These are phyloP conservation scores for Byasa hedistus DNA, from an alignment of 2,888 invertebrate species.

Conservation along the genomic window DNA sequence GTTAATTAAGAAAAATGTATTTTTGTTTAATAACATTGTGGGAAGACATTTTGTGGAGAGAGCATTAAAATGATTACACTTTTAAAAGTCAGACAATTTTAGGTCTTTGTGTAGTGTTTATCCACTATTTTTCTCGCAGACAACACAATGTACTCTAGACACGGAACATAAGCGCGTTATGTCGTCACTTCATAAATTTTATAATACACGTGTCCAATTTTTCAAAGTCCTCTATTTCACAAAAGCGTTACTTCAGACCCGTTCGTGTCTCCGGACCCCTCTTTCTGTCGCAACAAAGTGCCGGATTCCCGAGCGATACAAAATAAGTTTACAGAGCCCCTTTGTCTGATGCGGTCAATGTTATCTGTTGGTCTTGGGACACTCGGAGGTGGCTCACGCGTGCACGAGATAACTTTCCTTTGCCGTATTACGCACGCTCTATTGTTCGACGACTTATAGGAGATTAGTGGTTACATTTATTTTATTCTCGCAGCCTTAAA, in stretches of 20 bases:
- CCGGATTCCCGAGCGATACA: slow-evolving; percentile 61
- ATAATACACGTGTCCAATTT: slow-evolving; percentile 36
- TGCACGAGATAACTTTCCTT: slow-evolving; percentile 57
- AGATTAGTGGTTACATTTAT: slow-evolving; percentile 67
- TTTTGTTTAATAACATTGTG: no score
- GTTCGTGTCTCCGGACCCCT: slow-evolving; percentile 36
- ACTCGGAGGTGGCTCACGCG: slow-evolving; percentile 56
- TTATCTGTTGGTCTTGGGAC: slow-evolving; percentile 60
- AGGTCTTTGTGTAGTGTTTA: slow-evolving; percentile 17
- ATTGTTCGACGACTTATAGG: slow-evolving; percentile 68
- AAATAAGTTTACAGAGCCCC: slow-evolving; percentile 70
- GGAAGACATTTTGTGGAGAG: background rate
- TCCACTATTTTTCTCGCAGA: slow-evolving; percentile 11
- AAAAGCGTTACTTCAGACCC: slow-evolving; percentile 31
- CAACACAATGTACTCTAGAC: slow-evolving; percentile 20
- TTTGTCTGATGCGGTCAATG: slow-evolving; percentile 69
- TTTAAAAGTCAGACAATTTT: slow-evolving; percentile 15
- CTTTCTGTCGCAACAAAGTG: slow-evolving; percentile 50
- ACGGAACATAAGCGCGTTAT: slow-evolving; percentile 33
- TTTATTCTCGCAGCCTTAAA: slow-evolving; percentile 63
- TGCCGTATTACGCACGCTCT: slow-evolving; percentile 59
- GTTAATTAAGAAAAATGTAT: no score
- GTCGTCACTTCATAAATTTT: slow-evolving; percentile 38
- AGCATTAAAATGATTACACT: slow-evolving; percentile 4
- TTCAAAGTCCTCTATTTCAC: slow-evolving; percentile 39